phyloP scores from a whole-genome alignment of 2,113 vertebrate species.

The Lampris megalopsis region DNA sequence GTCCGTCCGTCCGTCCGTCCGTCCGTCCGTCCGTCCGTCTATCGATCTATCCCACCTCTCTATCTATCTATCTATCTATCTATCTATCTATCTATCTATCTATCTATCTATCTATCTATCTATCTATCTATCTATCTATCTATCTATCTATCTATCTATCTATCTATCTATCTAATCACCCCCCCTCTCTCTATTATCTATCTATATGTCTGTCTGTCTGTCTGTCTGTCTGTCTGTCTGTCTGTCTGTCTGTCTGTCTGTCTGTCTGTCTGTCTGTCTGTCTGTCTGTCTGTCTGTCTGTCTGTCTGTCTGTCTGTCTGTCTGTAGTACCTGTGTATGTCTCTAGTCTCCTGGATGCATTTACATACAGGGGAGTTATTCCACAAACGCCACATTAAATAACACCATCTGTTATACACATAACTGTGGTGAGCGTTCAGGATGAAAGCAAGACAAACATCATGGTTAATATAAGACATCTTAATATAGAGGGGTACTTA shows the following conservation, averaged over 20 bases:
- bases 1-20: background rate
- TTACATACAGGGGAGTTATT: background rate
- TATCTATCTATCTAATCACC: background rate
- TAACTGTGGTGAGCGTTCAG: background rate
- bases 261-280: background rate
- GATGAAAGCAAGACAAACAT: background rate
- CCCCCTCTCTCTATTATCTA: too few species aligned
- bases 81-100: background rate
- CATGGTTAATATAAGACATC: too few species aligned
- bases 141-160: background rate
- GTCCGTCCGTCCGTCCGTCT: background rate
- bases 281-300: background rate
- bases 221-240: background rate
- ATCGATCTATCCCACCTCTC: too few species aligned
- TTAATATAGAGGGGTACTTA: too few species aligned
- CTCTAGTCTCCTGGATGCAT: background rate
- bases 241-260: background rate
- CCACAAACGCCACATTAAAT: background rate
- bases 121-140: too few species aligned
- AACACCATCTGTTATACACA: slow-evolving; percentile 7
- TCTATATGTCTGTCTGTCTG: background rate
- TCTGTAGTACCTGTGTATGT: background rate
- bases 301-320: background rate
- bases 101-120: background rate
- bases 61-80: too few species aligned